Evolutionary conservation across 2,888 invertebrate species (phyloP).

Genomic region (Himalopsyche anomala): DNA sequence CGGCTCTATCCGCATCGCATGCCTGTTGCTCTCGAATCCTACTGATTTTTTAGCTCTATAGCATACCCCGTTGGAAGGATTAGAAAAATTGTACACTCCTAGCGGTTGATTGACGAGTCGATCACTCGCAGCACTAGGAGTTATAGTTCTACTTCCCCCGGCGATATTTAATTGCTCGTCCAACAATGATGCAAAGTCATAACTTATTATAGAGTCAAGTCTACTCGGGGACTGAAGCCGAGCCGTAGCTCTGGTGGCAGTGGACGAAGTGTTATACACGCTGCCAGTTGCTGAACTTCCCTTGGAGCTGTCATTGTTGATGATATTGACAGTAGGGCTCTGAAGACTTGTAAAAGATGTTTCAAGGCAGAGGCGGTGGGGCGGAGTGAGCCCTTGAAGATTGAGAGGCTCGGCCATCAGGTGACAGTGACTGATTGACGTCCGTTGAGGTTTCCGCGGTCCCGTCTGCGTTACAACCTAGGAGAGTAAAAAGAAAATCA

Average conservation of each 20-base stretch:
- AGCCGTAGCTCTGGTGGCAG: constrained; percentile 60
- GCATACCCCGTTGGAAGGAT: constrained; percentile 60
- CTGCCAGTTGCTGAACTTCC: constrained; percentile 63
- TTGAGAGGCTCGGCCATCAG: constrained; percentile 72
- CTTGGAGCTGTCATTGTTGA: constrained; percentile 60
- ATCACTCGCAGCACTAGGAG: constrained; percentile 62
- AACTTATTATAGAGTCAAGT: constrained; percentile 71
- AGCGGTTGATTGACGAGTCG: constrained; percentile 62
- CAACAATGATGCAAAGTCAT: constrained; percentile 71
- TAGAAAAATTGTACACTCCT: constrained; percentile 64
- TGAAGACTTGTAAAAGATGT: constrained; percentile 86
- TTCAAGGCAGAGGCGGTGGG: constrained; percentile 81
- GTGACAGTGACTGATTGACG: constrained; percentile 69
- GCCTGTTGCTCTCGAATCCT: constrained; percentile 60
- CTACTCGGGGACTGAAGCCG: constrained; percentile 69
- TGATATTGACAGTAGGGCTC: constrained; percentile 71
- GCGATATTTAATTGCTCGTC: constrained; percentile 68
- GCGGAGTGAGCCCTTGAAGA: constrained; percentile 71
- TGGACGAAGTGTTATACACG: constrained; percentile 63
- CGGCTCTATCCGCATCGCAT: constrained; percentile 57
- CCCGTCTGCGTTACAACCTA: constrained; percentile 88
- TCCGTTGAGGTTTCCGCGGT: constrained; percentile 86
- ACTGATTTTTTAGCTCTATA: constrained; percentile 57
- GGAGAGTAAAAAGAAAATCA: constrained; percentile 65
- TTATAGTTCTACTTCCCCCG: constrained; percentile 60